Evolutionary conservation across 2,888 invertebrate genomes (phyloP).

Genomic region (Drosophila antonietae): DNA sequence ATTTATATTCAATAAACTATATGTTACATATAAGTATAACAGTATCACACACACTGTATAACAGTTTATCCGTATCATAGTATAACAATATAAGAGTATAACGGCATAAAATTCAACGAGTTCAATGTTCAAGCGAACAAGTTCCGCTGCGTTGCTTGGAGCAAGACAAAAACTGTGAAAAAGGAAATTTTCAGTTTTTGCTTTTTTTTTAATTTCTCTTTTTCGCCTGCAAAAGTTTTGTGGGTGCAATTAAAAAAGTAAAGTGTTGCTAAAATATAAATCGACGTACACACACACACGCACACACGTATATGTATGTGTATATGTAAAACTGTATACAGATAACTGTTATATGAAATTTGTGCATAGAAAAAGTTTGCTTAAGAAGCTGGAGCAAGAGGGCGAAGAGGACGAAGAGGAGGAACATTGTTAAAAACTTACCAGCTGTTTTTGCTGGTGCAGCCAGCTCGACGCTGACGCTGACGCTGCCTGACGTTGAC

Average conservation of each 20-base stretch:
- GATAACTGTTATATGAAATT: slow-evolving; percentile 16
- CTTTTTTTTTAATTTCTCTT: not conserved
- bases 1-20: not conserved
- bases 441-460: slow-evolving; percentile 51
- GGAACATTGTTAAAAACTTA: slow-evolving; percentile 38
- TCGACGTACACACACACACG: not conserved
- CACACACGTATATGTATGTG: not conserved
- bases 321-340: slow-evolving; percentile 3
- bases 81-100: not conserved
- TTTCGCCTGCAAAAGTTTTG: slow-evolving; percentile 31
- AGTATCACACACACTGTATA: not conserved
- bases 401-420: too few species aligned
- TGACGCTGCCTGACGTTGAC: slow-evolving; percentile 22
- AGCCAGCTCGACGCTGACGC: slow-evolving; percentile 28
- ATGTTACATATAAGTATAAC: not conserved
- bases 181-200: slow-evolving; percentile 17
- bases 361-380: slow-evolving; percentile 27
- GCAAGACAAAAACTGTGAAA: not conserved
- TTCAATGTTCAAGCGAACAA: not conserved
- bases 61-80: not conserved
- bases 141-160: not conserved
- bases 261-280: slow-evolving; percentile 39
- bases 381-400: not conserved
- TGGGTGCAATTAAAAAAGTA: slow-evolving; percentile 48
- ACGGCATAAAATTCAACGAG: too few species aligned